phyloP scores from a whole-genome alignment of 2,888 invertebrate species.

The Coecobrya sp. region DNA sequence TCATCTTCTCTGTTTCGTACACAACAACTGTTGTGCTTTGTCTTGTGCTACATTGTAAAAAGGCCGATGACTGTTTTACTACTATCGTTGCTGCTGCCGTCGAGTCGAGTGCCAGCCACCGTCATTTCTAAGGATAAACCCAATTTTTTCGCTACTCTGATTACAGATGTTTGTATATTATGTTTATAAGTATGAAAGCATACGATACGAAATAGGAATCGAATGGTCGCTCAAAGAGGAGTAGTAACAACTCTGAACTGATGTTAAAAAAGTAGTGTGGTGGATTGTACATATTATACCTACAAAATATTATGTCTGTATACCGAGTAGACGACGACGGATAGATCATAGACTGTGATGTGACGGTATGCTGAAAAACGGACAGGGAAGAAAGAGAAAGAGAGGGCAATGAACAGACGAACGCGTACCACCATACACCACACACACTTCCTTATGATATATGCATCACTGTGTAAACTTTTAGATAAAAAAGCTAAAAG shows the following conservation, averaged over 20 bases:
- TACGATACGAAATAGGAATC: no score
- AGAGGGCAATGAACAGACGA: slow-evolving; percentile 72
- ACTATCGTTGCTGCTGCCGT: neutral
- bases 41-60: neutral
- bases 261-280: no score
- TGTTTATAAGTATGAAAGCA: no score
- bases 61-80: slow-evolving; percentile 3
- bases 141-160: no score
- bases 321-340: neutral
- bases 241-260: no score
- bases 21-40: slow-evolving; percentile 11
- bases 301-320: no score
- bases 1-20: neutral
- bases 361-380: slow-evolving; percentile 23
- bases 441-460: neutral
- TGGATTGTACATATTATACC: neutral
- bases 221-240: no score
- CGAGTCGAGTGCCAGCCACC: neutral
- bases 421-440: slow-evolving; percentile 29
- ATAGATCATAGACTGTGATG: slow-evolving; percentile 30
- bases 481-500: neutral
- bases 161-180: no score
- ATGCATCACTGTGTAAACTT: neutral
- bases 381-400: slow-evolving; percentile 35
- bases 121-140: no score